Evolutionary conservation across 2,113 vertebrate species (phyloP).

Genomic region (Lipophrys pholis): DNA sequence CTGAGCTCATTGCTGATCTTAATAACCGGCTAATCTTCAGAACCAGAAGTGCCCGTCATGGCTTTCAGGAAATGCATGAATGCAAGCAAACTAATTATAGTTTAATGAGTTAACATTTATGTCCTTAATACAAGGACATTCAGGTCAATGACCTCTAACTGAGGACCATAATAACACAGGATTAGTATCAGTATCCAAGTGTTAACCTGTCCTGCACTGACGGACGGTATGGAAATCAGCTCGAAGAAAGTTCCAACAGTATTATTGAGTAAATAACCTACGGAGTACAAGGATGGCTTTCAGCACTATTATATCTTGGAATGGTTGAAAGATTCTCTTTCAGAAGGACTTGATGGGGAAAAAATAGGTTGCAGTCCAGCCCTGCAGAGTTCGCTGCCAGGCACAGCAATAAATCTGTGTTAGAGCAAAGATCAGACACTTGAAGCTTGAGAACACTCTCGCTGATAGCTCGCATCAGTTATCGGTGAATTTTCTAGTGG

Average conservation of each 20-base stretch:
- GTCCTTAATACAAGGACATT: conserved; percentile 14
- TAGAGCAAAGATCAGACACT: conserved; percentile 41
- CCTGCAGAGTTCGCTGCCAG: conserved; percentile 6
- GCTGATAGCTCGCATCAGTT: conserved; percentile 26
- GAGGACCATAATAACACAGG: conserved; percentile 17
- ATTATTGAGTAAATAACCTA: not conserved
- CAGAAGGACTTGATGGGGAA: not conserved
- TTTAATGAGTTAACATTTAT: conserved; percentile 31
- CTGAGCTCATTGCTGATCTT: conserved; percentile 37
- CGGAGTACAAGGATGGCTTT: not conserved
- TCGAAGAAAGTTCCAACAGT: not conserved
- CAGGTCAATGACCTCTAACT: conserved; percentile 18
- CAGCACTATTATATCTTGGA: conserved; percentile 6
- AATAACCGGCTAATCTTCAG: conserved; percentile 27
- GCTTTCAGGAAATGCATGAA: conserved; percentile 51
- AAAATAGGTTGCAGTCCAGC: not conserved
- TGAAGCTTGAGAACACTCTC: conserved; percentile 20
- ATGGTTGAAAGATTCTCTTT: conserved; percentile 1
- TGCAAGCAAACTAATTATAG: conserved; percentile 22
- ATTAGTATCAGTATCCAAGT: conserved; percentile 27
- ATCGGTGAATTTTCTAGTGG: conserved; percentile 10
- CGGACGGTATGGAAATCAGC: not conserved
- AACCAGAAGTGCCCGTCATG: conserved; percentile 9
- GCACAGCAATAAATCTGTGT: conserved; percentile 44
- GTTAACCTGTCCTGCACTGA: not conserved